phyloP scores from a whole-genome alignment of 2,888 invertebrate species.

The Lamproptera curius region DNA sequence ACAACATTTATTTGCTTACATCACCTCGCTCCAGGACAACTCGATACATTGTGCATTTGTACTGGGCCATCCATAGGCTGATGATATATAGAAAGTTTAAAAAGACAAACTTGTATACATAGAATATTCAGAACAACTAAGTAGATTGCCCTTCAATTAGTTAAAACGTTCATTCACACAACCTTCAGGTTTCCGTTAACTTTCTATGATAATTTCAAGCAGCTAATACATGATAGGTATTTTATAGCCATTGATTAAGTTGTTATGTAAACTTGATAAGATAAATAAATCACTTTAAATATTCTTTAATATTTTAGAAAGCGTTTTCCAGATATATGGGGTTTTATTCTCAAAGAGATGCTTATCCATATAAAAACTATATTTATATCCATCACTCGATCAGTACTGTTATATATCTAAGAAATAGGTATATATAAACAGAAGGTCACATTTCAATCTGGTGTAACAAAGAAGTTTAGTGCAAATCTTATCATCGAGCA shows the following conservation, averaged over 20 bases:
- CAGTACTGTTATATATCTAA: too few species aligned
- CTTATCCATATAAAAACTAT: neutral
- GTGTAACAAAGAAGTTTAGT: conserved; percentile 5
- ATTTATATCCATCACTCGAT: too few species aligned
- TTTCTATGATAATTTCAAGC: too few species aligned
- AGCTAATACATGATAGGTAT: too few species aligned
- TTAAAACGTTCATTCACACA: too few species aligned
- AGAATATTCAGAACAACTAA: too few species aligned
- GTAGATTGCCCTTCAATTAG: too few species aligned
- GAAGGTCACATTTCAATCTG: neutral
- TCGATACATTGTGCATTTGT: conserved; percentile 35
- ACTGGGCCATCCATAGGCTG: conserved; percentile 35
- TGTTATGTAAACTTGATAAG: too few species aligned
- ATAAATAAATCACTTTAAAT: neutral
- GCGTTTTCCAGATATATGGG: too few species aligned
- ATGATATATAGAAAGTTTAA: neutral
- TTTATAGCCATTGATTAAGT: too few species aligned
- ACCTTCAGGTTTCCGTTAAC: too few species aligned
- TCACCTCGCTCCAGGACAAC: conserved; percentile 16
- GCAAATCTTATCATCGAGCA: neutral
- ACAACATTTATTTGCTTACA: conserved; percentile 46
- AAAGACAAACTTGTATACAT: neutral
- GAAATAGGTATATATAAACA: too few species aligned
- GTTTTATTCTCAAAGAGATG: neutral
- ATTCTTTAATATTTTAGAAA: neutral